Evolutionary conservation across 2,797 vertebrate genomes (phyloP).

Genomic region (Enteromius afrohamiltoni): DNA sequence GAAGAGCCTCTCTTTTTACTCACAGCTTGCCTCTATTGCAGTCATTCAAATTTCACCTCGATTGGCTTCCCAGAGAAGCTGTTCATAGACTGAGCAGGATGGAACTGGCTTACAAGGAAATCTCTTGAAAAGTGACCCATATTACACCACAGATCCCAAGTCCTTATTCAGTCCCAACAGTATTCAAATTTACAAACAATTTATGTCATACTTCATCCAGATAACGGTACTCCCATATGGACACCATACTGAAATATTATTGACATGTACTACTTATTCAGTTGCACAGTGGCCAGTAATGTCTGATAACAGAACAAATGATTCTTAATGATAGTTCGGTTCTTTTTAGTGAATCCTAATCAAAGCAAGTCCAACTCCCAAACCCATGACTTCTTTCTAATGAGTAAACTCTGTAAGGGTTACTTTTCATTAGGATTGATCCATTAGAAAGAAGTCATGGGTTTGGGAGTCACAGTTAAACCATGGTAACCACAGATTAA

Average conservation of each 20-base stretch:
- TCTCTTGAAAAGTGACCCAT: constrained; percentile 40
- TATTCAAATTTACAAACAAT: constrained; percentile 9
- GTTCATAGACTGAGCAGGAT: constrained; percentile 45
- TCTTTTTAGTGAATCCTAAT: not conserved
- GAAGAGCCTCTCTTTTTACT: constrained; percentile 47
- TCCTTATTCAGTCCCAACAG: not conserved
- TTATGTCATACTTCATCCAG: not conserved
- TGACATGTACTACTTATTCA: not conserved
- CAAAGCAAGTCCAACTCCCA: not conserved
- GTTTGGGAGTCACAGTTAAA: too few relatives aligned
- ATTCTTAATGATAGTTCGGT: not conserved
- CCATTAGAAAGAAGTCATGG: too few relatives aligned
- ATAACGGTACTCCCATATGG: not conserved
- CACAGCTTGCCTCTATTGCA: constrained; percentile 46
- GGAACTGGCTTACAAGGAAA: constrained; percentile 52
- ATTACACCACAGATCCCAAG: constrained; percentile 46
- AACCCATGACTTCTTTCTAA: not conserved
- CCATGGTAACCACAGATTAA: too few relatives aligned
- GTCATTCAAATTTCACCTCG: constrained; percentile 58
- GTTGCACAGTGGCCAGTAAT: not conserved
- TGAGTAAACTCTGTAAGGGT: not conserved
- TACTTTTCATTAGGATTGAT: too few relatives aligned
- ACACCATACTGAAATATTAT: not conserved
- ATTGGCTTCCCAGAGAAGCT: constrained; percentile 53
- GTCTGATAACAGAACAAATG: not conserved